These are phyloP conservation scores for Microctenopoma stevenorrisi DNA, from an alignment of 2,797 vertebrate species.

Conservation along the genomic window DNA sequence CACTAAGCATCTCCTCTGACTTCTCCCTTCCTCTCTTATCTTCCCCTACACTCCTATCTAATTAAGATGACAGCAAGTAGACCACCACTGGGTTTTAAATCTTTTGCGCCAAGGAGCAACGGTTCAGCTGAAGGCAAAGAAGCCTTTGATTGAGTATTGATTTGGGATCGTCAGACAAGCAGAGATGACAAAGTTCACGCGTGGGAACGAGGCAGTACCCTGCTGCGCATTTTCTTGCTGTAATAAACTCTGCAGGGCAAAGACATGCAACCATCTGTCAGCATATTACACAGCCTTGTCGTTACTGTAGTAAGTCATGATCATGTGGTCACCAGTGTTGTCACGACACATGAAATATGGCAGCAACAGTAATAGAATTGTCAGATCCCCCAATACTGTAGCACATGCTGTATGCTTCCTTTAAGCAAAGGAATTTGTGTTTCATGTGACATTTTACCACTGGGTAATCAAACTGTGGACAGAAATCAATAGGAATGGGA, in stretches of 20 bases:
- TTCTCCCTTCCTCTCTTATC: constrained; percentile 12
- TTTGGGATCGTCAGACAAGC: constrained; percentile 69
- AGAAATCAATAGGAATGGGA: constrained; percentile 49
- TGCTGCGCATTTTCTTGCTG: constrained; percentile 48
- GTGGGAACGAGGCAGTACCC: constrained; percentile 39
- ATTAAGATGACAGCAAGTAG: background rate
- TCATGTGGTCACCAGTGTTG: constrained; percentile 37
- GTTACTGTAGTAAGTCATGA: constrained; percentile 20
- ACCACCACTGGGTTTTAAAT: constrained; percentile 5
- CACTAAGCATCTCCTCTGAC: constrained; percentile 3
- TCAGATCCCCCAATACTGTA: constrained; percentile 43
- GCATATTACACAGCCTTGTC: constrained; percentile 35
- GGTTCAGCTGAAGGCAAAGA: constrained; percentile 54
- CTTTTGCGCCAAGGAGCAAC: constrained; percentile 23
- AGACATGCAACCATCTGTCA: constrained; percentile 47
- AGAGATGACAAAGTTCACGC: constrained; percentile 65
- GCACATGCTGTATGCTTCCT: constrained; percentile 26
- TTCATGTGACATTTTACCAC: constrained; percentile 42
- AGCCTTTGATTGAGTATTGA: constrained; percentile 80
- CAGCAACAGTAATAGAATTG: constrained; percentile 57
- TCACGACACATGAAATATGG: constrained; percentile 21
- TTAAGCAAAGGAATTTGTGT: constrained; percentile 42
- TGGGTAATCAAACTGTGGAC: constrained; percentile 43
- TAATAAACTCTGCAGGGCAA: constrained; percentile 45
- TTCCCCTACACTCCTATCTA: background rate